phyloP scores from a whole-genome alignment of 2,797 vertebrate genomes.

The Eremophila alpestris region DNA sequence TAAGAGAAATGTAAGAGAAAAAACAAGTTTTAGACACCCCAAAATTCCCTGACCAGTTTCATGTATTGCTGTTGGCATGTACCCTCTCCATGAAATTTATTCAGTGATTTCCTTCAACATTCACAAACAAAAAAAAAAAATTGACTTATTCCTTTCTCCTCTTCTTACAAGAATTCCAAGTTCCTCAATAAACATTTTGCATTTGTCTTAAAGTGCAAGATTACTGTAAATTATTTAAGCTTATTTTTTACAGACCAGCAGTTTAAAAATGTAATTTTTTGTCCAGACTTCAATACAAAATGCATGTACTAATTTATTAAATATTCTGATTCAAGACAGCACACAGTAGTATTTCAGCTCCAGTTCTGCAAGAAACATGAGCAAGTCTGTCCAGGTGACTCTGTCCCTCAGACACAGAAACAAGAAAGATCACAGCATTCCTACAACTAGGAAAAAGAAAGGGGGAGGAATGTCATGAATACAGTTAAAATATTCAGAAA shows the following conservation, averaged over 20 bases:
- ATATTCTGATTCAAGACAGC: neutral
- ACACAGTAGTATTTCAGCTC: neutral
- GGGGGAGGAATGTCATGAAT: neutral
- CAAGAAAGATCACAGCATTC: neutral
- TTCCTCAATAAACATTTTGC: neutral
- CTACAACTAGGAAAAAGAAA: neutral
- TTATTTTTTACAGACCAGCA: neutral
- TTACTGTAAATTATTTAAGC: neutral
- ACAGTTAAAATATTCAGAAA: neutral
- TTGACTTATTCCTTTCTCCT: neutral
- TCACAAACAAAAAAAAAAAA: neutral
- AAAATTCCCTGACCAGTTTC: neutral
- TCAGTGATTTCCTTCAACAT: neutral
- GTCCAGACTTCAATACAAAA: neutral
- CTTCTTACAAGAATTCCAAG: neutral
- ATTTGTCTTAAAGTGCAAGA: neutral
- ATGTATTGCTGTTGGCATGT: neutral
- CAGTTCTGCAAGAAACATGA: neutral
- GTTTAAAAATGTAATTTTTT: neutral
- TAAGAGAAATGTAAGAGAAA: neutral
- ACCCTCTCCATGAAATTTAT: neutral
- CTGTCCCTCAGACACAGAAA: neutral
- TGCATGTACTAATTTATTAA: neutral
- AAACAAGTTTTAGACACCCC: neutral
- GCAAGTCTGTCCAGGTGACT: neutral